phyloP scores from a whole-genome alignment of 2,113 vertebrate genomes.

The Saccopteryx leptura region DNA sequence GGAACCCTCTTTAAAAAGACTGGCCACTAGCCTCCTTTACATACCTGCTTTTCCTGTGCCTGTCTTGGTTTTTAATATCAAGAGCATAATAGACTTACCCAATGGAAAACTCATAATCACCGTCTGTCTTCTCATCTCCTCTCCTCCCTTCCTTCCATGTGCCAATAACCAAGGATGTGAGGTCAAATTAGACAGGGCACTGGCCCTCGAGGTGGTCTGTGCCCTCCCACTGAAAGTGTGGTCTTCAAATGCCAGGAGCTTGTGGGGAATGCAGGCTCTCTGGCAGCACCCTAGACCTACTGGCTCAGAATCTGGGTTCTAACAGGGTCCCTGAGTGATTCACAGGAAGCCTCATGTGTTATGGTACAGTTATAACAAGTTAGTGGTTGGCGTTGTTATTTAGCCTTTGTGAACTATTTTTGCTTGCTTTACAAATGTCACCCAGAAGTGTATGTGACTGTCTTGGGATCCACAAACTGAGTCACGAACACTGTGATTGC shows the following conservation, averaged over 20 bases:
- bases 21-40: background rate
- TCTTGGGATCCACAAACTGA: background rate
- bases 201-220: background rate
- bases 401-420: background rate
- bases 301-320: background rate
- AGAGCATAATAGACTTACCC: background rate
- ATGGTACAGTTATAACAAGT: background rate
- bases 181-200: background rate
- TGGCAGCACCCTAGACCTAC: background rate
- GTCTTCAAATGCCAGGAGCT: fast-evolving
- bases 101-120: background rate
- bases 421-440: background rate
- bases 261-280: background rate
- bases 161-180: background rate
- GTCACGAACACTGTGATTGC: background rate
- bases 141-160: background rate
- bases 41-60: background rate
- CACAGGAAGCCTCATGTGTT: background rate
- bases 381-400: background rate
- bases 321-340: background rate
- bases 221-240: background rate
- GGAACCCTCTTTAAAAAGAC: background rate
- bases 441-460: background rate
- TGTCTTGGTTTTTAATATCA: background rate
- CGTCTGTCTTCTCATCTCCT: background rate